Base-by-base conservation (phyloP, 2,888 invertebrate genomes). In the Atrina japonica region DNA sequence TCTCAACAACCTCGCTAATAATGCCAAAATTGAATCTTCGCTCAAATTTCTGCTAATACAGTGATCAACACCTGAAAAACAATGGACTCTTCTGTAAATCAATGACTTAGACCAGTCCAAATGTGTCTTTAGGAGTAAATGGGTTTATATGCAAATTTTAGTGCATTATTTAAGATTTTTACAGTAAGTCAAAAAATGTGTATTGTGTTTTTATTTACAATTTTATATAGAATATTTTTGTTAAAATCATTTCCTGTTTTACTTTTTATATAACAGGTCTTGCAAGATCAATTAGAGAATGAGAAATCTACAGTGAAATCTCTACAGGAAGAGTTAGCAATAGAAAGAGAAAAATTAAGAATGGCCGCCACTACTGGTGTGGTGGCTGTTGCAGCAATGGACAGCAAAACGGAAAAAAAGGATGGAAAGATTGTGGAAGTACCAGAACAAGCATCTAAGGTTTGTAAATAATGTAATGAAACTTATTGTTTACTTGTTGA, bases 241-340 rank as follows among this genome's bases (percentile, higher is more conserved):
- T 52, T 7, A 52, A 41, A 18, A 58, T 58, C 1, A n/a, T 16
- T 41, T 21, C 5, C 16, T 11, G 5, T 23, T 64, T 41, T 25
- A 53, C 7, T 9, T 56, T n/a, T 52, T 43, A 11, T 5, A 16
- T 47, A 35, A 2, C 50, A 80, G 82, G 66, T 88, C 81, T 66
- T 86, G 83, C 61, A 82, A 73, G 77, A 82, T 45, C 76, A 78
- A 35, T 68, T 80, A 18, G 78, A 80, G 61, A 75, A 66, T 40
- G 82, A 86, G 72, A 85, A 82, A 52, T 66, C 74, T n/a, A 78
- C 75, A 41, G 75, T 77, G 27, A 56, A 43, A 21, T 50, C 70
- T 23, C 70, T 84, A 41, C 64, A 77, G 49, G 63, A 75, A 6
- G 70, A 75, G 60, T 64, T 71, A 47, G 59, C 58, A 25, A 45